phyloP scores from a whole-genome alignment of 1,140 invertebrate genomes.

The Eufriesea mexicana region DNA sequence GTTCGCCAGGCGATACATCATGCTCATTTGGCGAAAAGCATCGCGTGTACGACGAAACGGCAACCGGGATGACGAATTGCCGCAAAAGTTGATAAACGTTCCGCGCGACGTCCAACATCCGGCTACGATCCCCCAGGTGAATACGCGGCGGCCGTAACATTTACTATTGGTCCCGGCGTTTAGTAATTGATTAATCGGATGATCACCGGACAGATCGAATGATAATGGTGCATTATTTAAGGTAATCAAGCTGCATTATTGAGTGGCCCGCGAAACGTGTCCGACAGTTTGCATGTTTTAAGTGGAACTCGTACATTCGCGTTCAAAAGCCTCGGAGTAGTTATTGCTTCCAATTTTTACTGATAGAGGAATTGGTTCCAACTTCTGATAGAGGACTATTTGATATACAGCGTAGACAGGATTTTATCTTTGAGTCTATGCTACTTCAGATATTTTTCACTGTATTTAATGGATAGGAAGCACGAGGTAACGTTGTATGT shows the following conservation, averaged over 20 bases:
- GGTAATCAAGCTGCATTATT: conserved; percentile 64
- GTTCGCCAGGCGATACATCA: conserved; percentile 48
- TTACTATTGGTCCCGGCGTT: conserved; percentile 46
- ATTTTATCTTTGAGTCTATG: no score
- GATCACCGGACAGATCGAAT: conserved; percentile 60
- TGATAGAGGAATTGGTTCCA: no score
- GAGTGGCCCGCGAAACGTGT: conserved; percentile 49
- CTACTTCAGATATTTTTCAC: no score
- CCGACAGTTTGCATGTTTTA: conserved; percentile 48
- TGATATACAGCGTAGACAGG: no score
- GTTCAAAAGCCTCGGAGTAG: no score
- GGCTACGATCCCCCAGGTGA: conserved; percentile 46
- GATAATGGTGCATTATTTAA: conserved; percentile 68
- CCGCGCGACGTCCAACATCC: conserved; percentile 35
- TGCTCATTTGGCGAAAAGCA: conserved; percentile 56
- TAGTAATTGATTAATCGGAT: conserved; percentile 69
- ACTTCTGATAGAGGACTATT: no score
- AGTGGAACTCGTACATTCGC: neutral
- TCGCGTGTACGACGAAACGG: conserved; percentile 35
- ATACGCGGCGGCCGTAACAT: conserved; percentile 45
- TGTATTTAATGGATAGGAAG: no score
- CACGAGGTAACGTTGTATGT: no score
- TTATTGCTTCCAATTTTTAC: neutral
- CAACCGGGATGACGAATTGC: conserved; percentile 55
- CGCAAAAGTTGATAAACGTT: conserved; percentile 66